Evolutionary conservation across 2,113 vertebrate genomes (phyloP).

Genomic region (Calidris pygmaea): DNA sequence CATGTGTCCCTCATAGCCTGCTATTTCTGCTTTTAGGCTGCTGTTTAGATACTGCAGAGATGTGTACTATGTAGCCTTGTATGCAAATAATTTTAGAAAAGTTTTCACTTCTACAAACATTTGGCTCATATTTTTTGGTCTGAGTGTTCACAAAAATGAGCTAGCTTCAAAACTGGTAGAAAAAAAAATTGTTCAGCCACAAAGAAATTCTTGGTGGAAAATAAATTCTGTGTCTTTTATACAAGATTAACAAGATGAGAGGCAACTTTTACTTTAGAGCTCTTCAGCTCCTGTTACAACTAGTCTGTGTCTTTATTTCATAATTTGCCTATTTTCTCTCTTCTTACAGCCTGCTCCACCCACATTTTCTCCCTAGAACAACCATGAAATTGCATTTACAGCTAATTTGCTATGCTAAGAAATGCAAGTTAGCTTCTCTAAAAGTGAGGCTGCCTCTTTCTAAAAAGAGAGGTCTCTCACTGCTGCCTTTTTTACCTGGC

Average conservation of each 20-base stretch:
- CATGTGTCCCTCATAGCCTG: fast-evolving
- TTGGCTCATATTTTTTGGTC: not conserved
- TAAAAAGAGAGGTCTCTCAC: not conserved
- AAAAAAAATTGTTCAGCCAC: not conserved
- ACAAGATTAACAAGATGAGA: not conserved
- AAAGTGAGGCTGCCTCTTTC: not conserved
- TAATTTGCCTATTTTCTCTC: conserved; percentile 25
- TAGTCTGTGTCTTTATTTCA: conserved; percentile 8
- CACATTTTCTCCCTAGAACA: conserved; percentile 29
- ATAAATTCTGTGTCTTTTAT: not conserved
- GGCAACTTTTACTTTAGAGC: not conserved
- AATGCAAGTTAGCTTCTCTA: not conserved
- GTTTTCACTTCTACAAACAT: not conserved
- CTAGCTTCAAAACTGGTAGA: not conserved
- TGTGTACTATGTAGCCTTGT: not conserved
- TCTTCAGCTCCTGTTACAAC: not conserved
- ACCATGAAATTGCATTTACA: conserved; percentile 47
- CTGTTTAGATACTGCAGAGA: not conserved
- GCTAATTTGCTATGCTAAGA: conserved; percentile 32
- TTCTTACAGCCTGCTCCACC: conserved; percentile 12
- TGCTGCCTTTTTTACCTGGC: conserved; percentile 5
- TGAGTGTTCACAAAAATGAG: not conserved
- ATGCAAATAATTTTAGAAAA: not conserved
- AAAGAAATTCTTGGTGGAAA: not conserved
- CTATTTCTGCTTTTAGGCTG: not conserved